Evolutionary conservation across 2,113 vertebrate species (phyloP).

Genomic region (Psophia crepitans): DNA sequence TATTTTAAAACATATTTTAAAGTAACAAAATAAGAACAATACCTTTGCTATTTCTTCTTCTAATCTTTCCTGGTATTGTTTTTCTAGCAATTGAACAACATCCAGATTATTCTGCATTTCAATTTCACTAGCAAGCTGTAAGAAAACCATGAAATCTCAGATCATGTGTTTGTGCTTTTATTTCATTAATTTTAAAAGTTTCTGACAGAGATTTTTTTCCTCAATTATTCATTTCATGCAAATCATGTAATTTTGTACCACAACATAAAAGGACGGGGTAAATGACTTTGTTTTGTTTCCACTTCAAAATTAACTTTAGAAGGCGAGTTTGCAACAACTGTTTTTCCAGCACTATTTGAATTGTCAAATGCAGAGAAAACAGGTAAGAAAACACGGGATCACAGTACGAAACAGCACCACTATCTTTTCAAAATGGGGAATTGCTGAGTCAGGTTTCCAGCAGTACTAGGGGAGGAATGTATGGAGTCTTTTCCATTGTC

Average conservation of each 20-base stretch:
- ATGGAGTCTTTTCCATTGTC: not conserved
- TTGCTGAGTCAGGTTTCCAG: not conserved
- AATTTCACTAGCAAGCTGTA: conserved; percentile 37
- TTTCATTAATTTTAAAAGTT: not conserved
- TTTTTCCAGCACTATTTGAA: not conserved
- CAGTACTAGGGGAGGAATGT: not conserved
- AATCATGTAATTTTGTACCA: not conserved
- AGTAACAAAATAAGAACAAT: not conserved
- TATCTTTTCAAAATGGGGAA: not conserved
- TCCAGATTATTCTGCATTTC: conserved; percentile 53
- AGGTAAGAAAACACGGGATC: not conserved
- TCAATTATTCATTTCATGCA: not conserved
- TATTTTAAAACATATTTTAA: not conserved
- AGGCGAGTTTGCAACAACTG: not conserved
- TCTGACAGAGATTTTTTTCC: not conserved
- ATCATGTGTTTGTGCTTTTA: conserved; percentile 2
- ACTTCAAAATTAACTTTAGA: not conserved
- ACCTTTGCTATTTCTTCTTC: conserved; percentile 94
- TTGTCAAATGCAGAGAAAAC: not conserved
- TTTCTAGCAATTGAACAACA: conserved; percentile 68
- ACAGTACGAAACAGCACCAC: not conserved
- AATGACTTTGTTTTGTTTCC: not conserved
- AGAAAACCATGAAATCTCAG: conserved; percentile 27
- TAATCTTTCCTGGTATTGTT: conserved; percentile 80
- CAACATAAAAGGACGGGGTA: not conserved